Evolutionary conservation across 2,888 invertebrate genomes (phyloP), one percentile per base, ranked within the genome.

Genomic region (Eulithis testata): DNA sequence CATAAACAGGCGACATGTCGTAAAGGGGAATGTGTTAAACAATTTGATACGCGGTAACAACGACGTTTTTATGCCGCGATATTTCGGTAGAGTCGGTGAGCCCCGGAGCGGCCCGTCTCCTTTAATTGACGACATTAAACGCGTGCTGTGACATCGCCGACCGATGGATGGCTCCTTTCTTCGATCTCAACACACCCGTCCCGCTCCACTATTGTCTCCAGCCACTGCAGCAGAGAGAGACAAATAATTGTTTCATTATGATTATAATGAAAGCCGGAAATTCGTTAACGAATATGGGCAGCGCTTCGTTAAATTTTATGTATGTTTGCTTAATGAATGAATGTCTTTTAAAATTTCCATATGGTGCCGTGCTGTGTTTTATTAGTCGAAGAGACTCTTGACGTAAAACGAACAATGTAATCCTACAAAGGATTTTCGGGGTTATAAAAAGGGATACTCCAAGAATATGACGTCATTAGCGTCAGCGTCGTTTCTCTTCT

Each of bases 291-390:
- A 87, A 88, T 89, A 87, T 88, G 87, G 87, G 89, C 85, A 85
- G 86, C 84, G 89, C 85, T 90, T 90, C 91, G 87, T 91, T 91
- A 90, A 90, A 88, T 87, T 90, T 90, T 90, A 91, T 90, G 88
- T 86, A 80, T 88, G 88, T 89, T 87, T 87, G 85, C 83, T 89
- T 89, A 91, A 91, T 91, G 87, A 90, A 90, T 87, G 85, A 84
- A 88, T 89, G 89, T 86, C 86, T 89, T 87, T 89, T 89, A 84
- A 87, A 89, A 88, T 87, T 86, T 84, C 86, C 88, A 88, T 87
- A 83, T 89, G 89, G 82, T 80, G 76, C 78, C 79, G 79, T 75
- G 75, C 76, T 80, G 84, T 58, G 70, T 78, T 80, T 78, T 79
- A 78, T 79, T 78, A 76, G 78, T 76, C 75, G 71, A 71, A 71